A percentile compares a stretch with the other conserved stretches of the same genome.
phyloP scores from a whole-genome alignment of 2,113 vertebrate genomes.

The Acrocephalus arundinaceus region DNA sequence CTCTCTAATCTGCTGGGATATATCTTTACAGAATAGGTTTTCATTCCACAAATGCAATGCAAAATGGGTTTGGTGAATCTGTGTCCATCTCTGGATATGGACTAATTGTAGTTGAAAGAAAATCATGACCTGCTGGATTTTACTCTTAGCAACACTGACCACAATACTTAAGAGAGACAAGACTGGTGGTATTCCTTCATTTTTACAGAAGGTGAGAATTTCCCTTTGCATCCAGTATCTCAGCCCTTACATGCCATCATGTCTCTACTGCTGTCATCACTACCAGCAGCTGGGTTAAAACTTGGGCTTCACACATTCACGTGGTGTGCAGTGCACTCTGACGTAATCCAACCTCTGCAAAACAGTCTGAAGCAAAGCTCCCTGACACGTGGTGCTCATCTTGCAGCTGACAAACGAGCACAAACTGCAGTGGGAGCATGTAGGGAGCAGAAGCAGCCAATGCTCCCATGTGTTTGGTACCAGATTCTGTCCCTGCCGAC shows the following conservation, averaged over 20 bases:
- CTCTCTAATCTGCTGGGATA: background rate
- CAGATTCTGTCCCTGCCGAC: background rate
- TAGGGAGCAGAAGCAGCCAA: background rate
- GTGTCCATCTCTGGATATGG: background rate
- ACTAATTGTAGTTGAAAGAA: background rate
- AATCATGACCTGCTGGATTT: background rate
- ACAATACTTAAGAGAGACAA: background rate
- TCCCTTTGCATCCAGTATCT: background rate
- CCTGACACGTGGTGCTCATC: fast-evolving
- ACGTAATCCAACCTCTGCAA: background rate
- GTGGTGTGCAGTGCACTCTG: fast-evolving
- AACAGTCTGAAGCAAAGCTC: background rate
- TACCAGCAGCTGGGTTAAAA: background rate
- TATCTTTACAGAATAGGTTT: background rate
- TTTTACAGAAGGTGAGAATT: background rate
- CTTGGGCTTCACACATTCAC: fast-evolving
- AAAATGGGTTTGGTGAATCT: background rate
- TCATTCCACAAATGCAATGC: background rate
- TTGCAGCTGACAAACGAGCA: background rate
- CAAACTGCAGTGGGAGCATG: fast-evolving
- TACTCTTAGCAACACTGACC: background rate
- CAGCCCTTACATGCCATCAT: background rate
- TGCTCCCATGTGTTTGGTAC: fast-evolving
- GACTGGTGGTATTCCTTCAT: background rate
- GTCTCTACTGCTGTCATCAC: background rate